phyloP scores from a whole-genome alignment of 2,797 vertebrate species.

The Acestrorhynchus altus region DNA sequence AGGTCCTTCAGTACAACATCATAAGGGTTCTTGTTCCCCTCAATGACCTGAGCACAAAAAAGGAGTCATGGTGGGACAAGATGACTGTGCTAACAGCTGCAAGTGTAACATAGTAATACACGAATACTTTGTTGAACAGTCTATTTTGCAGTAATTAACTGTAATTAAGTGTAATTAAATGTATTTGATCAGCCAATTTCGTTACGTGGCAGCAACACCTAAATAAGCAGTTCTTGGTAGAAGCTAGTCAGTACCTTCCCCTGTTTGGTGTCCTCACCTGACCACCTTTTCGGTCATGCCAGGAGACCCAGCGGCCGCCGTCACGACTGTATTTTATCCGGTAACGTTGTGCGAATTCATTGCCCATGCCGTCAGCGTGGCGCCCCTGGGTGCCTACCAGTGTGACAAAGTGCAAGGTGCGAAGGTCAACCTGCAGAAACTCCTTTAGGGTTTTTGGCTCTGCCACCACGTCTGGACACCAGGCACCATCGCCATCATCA shows the following conservation, averaged over 20 bases:
- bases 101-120: too few species aligned
- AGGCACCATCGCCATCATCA: conserved; percentile 92
- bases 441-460: conserved; percentile 87
- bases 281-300: conserved; percentile 87
- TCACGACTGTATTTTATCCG: conserved; percentile 95
- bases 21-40: conserved; percentile 94
- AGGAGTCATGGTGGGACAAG: background rate
- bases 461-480: conserved; percentile 89
- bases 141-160: too few species aligned
- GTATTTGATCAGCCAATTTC: too few species aligned
- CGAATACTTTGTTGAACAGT: too few species aligned
- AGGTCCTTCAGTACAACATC: conserved; percentile 94
- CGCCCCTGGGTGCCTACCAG: conserved; percentile 96
- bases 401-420: conserved; percentile 90
- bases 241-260: background rate
- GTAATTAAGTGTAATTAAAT: too few species aligned
- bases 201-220: background rate
- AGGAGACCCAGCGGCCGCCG: conserved; percentile 90
- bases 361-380: conserved; percentile 92
- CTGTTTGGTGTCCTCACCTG: conserved; percentile 79
- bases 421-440: conserved; percentile 94
- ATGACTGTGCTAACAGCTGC: background rate
- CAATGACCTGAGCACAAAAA: conserved; percentile 82
- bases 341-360: conserved; percentile 94
- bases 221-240: background rate